Conservation (phyloP, 2,113 vertebrate genomes). For the Meriones unguiculatus region DNA sequence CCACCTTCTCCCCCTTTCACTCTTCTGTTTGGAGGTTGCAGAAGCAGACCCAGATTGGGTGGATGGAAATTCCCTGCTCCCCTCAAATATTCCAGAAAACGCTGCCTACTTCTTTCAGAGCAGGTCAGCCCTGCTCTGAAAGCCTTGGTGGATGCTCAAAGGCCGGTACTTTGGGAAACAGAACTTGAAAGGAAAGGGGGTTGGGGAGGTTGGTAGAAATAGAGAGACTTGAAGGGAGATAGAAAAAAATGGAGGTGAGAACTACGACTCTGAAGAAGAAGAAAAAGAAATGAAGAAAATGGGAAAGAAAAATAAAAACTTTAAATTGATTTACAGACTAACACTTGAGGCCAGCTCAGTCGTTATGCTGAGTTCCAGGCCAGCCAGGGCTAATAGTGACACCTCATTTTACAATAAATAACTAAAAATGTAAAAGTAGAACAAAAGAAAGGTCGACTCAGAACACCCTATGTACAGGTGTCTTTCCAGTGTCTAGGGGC, state of each 20-base stretch:
- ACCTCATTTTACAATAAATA: neutral
- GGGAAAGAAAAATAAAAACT: constrained; percentile 31
- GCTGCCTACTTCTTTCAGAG: neutral
- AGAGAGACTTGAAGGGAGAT: neutral
- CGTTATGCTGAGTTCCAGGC: neutral
- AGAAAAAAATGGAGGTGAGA: neutral
- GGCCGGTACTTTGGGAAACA: neutral
- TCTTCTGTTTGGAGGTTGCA: neutral
- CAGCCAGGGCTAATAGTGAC: neutral
- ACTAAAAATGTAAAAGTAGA: neutral
- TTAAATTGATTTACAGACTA: neutral
- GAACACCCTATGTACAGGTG: neutral
- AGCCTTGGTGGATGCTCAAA: neutral
- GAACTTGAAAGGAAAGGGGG: neutral
- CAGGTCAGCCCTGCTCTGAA: neutral
- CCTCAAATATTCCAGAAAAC: neutral
- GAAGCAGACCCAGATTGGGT: neutral
- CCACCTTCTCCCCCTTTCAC: neutral
- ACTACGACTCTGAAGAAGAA: neutral
- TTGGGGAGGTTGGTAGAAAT: neutral
- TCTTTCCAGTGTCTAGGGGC: neutral
- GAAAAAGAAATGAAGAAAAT: neutral
- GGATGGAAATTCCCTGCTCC: neutral
- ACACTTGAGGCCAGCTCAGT: neutral
- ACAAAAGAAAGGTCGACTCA: neutral